phyloP scores from a whole-genome alignment of 1,140 invertebrate genomes.

The Drosophila albomicans region DNA sequence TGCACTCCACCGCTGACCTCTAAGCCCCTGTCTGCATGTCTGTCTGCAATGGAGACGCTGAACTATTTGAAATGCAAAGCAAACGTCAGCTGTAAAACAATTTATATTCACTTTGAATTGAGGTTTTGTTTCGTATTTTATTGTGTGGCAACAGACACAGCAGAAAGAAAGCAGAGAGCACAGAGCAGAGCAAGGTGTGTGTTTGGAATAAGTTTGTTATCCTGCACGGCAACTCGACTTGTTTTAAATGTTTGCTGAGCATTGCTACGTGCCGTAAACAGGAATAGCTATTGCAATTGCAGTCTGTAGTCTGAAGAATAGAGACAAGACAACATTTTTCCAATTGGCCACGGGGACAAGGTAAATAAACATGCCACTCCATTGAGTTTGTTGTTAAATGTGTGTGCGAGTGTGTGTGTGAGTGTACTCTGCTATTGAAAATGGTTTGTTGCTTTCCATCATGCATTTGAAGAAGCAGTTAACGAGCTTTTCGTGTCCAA shows the following conservation, averaged over 20 bases:
- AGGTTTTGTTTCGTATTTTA: slow-evolving; percentile 81
- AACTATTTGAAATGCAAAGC: slow-evolving; percentile 81
- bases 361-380: slow-evolving; percentile 66
- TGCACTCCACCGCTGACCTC: no score
- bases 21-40: slow-evolving; percentile 13
- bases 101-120: slow-evolving; percentile 83
- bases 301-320: background rate
- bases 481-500: slow-evolving; percentile 39
- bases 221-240: slow-evolving; percentile 68
- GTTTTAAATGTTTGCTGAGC: slow-evolving; percentile 79
- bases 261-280: slow-evolving; percentile 77
- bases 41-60: slow-evolving; percentile 32
- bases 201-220: slow-evolving; percentile 54
- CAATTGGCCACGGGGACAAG: slow-evolving; percentile 58
- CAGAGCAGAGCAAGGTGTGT: slow-evolving; percentile 9
- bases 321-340: slow-evolving; percentile 34
- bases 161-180: background rate
- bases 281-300: slow-evolving; percentile 35
- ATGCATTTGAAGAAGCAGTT: slow-evolving; percentile 21
- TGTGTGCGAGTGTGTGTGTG: slow-evolving; percentile 5
- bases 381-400: slow-evolving; percentile 40
- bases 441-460: slow-evolving; percentile 12
- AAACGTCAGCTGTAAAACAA: slow-evolving; percentile 81
- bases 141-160: slow-evolving; percentile 44
- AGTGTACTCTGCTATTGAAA: background rate